Evolutionary conservation across 2,113 vertebrate species (phyloP), one percentile per base, ranked within the genome.

Genomic region (Proteles cristata): DNA sequence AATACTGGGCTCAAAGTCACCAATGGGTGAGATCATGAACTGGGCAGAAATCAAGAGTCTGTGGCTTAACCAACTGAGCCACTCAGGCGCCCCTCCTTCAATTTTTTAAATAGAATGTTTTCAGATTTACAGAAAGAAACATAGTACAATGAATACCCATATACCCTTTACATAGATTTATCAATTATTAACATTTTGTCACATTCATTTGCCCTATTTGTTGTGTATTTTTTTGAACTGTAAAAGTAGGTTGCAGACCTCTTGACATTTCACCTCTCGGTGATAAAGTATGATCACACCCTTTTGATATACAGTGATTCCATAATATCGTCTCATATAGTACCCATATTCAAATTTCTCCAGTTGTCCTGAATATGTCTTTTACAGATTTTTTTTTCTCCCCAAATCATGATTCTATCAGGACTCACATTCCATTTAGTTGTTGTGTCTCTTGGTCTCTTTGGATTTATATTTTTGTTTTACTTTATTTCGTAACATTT

Each of bases 401-500:
- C n/a, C 55, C 35, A 88, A 31, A 39, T 96, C 31, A 65, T 83
- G 66, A 88, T 88, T 83, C 19, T 35, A 66, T 33, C 77, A 68
- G 39, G 28, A 77, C 19, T 81, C 86, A 71, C 33, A 7, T 66
- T 81, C n/a, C 12, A 33, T 89, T 90, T 87, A 50, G 68, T 48
- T 88, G 15, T 28, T 84, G 33, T 76, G 31, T 68, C 21, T 96
- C 50, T 97, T 77, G 17, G 19, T 66, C 35, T 90, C 45, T 31
- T 85, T 61, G 33, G 61, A 69, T 71, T 92, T 80, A 33, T 80
- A 58, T 76, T 92, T 89, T 92, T 93, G 43, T 77, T 96, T 96
- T 71, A 21, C 53, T 77, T 88, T 77, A 33, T 82, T 85, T 83
- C 7, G 11, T 85, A 39, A 66, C 39, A 84, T 25, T 53, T 65